Evolutionary conservation across 2,888 invertebrate species (phyloP), one percentile per base, ranked within the genome.

Genomic region (Apotomis betuletana): DNA sequence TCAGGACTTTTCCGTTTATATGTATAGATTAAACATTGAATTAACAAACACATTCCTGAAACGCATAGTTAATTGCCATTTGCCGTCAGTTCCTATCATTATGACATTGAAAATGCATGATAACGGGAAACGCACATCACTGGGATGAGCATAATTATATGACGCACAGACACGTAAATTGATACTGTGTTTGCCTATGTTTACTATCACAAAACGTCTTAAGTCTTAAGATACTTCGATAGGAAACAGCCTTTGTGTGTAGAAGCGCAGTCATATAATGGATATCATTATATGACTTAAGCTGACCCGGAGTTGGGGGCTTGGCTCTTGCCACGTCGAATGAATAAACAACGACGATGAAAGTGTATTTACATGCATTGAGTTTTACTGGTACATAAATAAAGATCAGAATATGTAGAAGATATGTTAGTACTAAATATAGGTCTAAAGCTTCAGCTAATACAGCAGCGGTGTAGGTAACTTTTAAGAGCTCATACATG

Each of bases 121-220:
- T 64, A 64, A 64, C 54, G 64, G 64, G 64, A 64, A 64, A 64
- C 64, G 12, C 27, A 12, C 41, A 54, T 64, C 64, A 54, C 64
- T 4, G 10, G 61, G 3, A 61, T 9, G 10, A 49, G 9, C 44
- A 8, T 49, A 49, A 49, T 49, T 49, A 61, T 36, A 8, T 49
- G 61, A 52, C 51, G 62, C 62, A 52, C 12, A n/a, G 9, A 8
- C 51, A 27, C 51, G 9, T 46, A 44, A 9, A 55, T 38, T 41
- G 38, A 9, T 44, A 44, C 3, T 38, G 13, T 51, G 27, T 36
- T 38, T n/a, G 41, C 51, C 36, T 36, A 4, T 49, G 49, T 1
- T 6, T 44, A 5, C 44, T 5, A 49, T 49, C 9, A 9, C 10
- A 49, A 49, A 49, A 49, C 3, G 49, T 49, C 9, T 9, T 49